Base-by-base conservation (phyloP, 1,140 invertebrate genomes). In the Aphelinus atriplicis region DNA sequence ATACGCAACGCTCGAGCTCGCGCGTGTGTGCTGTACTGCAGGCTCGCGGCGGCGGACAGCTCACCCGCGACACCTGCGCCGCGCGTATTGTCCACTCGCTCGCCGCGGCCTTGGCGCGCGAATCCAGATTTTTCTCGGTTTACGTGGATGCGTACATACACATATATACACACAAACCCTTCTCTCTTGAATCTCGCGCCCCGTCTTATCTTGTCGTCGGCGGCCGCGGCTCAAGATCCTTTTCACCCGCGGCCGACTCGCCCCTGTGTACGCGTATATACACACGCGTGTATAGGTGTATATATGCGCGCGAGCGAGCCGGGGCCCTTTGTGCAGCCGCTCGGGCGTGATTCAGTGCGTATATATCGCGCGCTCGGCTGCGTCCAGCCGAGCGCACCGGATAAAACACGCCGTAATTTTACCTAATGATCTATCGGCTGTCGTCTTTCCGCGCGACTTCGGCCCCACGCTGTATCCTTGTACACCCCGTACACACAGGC, bases 361-460 rank as follows among this genome's bases (percentile, higher is more conserved):
- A 6, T 6, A 53, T 63, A 63, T 62, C 48, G 5, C 47, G 26
- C 66, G 45, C 47, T 56, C 62, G 10, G 42, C 26, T 26, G 26
- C 26, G 26, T 26, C 26, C 26, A 26, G 26, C 26, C 26, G 26
- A 26, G 26, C 26, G 26, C 26, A 26, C 26, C 26, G 55, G 72
- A 69, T 74, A 70, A 69, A 50, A 48, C 66, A 10, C 53, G 45
- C 45, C 58, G 66, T 69, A 63, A 74, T 74, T 63, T 74, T 64
- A 65, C 65, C 62, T 64, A 51, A 75, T 75, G 60, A 75, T 75
- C 66, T 75, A 69, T 69, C 60, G 61, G 26, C 53, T 69, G 57
- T 72, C 55, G 26, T 26, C 26, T 26, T 26, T 26, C 26, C 26
- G 2, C 46, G 48, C 26, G 5, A 45, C 69, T 62, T 50, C 3